Evolutionary conservation across 2,888 invertebrate genomes (phyloP).

Genomic region (Phragmatobia fuliginosa): DNA sequence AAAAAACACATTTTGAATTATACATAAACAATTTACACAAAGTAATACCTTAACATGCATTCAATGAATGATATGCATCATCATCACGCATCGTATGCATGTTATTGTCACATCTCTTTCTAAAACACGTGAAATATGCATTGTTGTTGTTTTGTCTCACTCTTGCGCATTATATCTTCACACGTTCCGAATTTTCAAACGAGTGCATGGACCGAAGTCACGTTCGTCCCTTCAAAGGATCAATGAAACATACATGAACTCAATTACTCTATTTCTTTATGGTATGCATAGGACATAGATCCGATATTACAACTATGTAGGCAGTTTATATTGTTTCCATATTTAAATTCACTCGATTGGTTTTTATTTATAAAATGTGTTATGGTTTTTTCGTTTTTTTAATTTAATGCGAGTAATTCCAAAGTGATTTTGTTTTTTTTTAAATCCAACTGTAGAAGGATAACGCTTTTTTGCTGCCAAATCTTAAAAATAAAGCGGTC

Average conservation of each 20-base stretch:
- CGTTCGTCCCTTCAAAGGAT: constrained; percentile 31
- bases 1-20: background rate
- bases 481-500: background rate
- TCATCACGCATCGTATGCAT: constrained; percentile 52
- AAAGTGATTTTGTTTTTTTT: background rate
- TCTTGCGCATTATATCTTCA: constrained; percentile 32
- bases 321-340: background rate
- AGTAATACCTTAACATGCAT: background rate
- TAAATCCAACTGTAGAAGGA: no score
- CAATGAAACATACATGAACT: background rate
- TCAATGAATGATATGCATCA: constrained; percentile 34
- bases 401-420: background rate
- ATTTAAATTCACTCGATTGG: background rate
- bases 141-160: constrained; percentile 51
- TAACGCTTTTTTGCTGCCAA: background rate
- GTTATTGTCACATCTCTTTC: constrained; percentile 58
- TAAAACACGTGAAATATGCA: constrained; percentile 21
- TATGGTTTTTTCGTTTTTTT: background rate
- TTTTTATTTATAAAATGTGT: background rate
- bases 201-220: constrained; percentile 33
- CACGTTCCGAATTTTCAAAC: constrained; percentile 32
- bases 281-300: background rate
- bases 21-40: constrained; percentile 5
- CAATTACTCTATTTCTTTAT: background rate
- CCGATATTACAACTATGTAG: background rate